Evolutionary conservation across 2,888 invertebrate species (phyloP), one percentile per base, ranked within the genome.

Genomic region (Flexamia atlantica): DNA sequence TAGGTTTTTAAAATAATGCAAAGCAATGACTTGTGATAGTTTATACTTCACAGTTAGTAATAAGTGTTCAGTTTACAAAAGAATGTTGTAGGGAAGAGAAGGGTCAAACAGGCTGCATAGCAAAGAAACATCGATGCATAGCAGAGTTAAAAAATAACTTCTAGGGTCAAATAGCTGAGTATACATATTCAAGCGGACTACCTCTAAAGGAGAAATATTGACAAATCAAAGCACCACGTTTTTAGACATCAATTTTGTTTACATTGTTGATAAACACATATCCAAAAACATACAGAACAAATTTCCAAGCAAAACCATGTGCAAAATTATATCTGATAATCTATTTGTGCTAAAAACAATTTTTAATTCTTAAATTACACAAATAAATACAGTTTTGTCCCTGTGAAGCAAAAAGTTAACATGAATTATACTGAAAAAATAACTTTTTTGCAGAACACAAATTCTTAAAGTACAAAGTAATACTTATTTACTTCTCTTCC

Each of bases 21-120:
- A 46, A 7, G 46, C 12, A 20, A 25, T 32, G 30, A 79, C 23
- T 79, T 79, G 79, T 79, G 79, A 79, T 57, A 79, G 79, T 79
- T 76, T 76, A 57, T 79, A 79, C 79, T 79, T 79, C 79, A 79
- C 79, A 57, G 36, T 79, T 79, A 79, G 32, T 76, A 17, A 76
- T 76, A 72, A 72, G 76, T 50, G 79, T 79, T 79, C 57, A 57
- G 53, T 79, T 79, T 79, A 79, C 79, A 79, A 79, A 79, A 79
- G 53, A 79, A 76, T 76, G 76, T 76, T 76, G 46, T 79, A 79
- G 79, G 79, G 79, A 79, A 79, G 79, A 79, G 79, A 79, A 79
- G 79, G 28, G 36, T n/a, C 32, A 36, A 32, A n/a, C 23, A 50
- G 76, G 5, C 50, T 50, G 46, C 53, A 23, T 30, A 42, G 32